Conservation (phyloP, 2,797 vertebrate genomes). For the Fundulus diaphanus region DNA sequence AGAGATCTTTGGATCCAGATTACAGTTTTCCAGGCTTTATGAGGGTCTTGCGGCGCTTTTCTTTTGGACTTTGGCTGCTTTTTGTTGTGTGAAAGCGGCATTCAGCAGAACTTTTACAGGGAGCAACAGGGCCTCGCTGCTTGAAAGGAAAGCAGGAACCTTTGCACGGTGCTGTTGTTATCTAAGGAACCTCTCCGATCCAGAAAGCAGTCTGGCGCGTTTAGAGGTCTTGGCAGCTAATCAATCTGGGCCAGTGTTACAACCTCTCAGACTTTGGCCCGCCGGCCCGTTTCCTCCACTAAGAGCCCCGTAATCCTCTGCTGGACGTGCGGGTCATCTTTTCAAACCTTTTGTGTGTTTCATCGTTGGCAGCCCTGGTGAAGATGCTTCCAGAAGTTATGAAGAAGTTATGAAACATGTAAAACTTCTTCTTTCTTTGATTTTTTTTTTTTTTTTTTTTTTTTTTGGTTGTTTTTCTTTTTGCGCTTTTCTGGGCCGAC, state of each 20-base stretch:
- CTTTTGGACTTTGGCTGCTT: too few relatives aligned
- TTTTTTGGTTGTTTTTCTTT: too few relatives aligned
- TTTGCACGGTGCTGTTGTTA: too few relatives aligned
- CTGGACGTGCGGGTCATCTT: slow-evolving; percentile 32
- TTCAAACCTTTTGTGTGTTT: slow-evolving; percentile 5
- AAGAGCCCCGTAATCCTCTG: slow-evolving; percentile 46
- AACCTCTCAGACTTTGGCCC: slow-evolving; percentile 37
- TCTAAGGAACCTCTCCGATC: too few relatives aligned
- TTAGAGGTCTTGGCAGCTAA: slow-evolving; percentile 29
- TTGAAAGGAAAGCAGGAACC: too few relatives aligned
- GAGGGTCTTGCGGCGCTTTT: too few relatives aligned
- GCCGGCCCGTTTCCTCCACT: slow-evolving; percentile 36
- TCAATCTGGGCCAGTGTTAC: slow-evolving; percentile 41
- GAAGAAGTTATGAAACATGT: not conserved
- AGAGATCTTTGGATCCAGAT: too few relatives aligned
- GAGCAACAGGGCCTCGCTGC: too few relatives aligned
- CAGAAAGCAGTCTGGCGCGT: too few relatives aligned
- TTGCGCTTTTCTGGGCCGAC: slow-evolving; percentile 38
- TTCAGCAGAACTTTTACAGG: not conserved
- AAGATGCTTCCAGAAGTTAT: not conserved
- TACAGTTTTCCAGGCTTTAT: too few relatives aligned
- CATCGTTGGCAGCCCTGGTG: not conserved
- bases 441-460: slow-evolving; percentile 43
- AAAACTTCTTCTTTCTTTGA: slow-evolving; percentile 48
- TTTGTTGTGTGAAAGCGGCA: not conserved